Evolutionary conservation across 2,797 vertebrate species (phyloP).

Genomic region (Karalla daura): DNA sequence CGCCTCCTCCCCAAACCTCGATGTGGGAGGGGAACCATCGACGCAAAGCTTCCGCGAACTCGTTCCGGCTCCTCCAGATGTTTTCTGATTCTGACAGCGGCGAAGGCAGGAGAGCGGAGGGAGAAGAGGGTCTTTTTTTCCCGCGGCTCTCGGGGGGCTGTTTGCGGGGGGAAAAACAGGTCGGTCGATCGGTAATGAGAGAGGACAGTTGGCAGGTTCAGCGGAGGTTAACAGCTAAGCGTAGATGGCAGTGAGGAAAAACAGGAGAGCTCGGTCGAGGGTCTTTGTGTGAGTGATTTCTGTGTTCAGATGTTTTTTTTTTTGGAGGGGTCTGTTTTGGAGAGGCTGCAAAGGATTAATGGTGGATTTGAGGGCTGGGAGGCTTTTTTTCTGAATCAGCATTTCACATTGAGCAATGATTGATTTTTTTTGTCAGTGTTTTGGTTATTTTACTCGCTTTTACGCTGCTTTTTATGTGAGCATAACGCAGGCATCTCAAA

Average conservation of each 20-base stretch:
- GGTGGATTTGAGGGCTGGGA: neutral
- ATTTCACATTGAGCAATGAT: neutral
- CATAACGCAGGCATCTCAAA: too few species aligned
- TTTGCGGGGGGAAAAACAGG: conserved; percentile 55
- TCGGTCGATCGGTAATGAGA: conserved; percentile 73
- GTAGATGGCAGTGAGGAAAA: conserved; percentile 67
- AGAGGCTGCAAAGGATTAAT: neutral
- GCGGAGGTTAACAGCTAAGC: conserved; percentile 73
- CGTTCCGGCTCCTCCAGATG: conserved; percentile 57
- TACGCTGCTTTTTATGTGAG: too few species aligned
- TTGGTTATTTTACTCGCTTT: neutral
- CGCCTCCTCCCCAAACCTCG: too few species aligned
- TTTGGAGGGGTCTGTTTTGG: neutral
- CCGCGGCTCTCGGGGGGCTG: conserved; percentile 54
- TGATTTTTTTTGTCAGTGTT: too few species aligned
- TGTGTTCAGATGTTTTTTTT: conserved; percentile 17
- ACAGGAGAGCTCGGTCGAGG: conserved; percentile 29
- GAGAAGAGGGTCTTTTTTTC: conserved; percentile 58
- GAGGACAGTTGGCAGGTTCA: conserved; percentile 81
- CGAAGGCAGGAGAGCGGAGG: conserved; percentile 11
- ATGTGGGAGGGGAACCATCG: conserved; percentile 21
- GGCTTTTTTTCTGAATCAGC: neutral
- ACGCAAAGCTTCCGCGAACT: conserved; percentile 3
- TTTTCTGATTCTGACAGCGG: conserved; percentile 68
- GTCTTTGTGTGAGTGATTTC: conserved; percentile 30